Evolutionary conservation across 2,888 invertebrate species (phyloP).

Genomic region (Holacanthella duospinosa): DNA sequence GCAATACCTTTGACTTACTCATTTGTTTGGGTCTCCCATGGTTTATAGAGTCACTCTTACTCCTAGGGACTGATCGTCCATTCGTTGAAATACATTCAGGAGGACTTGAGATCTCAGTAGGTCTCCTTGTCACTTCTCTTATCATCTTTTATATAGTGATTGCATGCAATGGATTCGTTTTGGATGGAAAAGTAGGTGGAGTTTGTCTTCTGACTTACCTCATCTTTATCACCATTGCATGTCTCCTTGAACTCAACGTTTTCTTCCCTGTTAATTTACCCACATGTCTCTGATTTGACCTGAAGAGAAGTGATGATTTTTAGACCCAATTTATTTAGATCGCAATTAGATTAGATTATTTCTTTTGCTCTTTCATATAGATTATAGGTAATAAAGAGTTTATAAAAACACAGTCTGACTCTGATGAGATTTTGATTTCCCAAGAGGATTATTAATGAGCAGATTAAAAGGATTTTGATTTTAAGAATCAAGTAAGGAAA

Average conservation of each 20-base stretch:
- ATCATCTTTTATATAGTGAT: constrained; percentile 73
- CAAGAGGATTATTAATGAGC: no score
- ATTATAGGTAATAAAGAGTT: no score
- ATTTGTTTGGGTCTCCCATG: constrained; percentile 75
- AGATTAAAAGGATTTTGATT: no score
- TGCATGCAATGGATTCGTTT: constrained; percentile 71
- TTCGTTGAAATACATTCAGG: constrained; percentile 80
- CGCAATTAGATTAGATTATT: no score
- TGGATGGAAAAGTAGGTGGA: constrained; percentile 70
- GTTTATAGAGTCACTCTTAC: constrained; percentile 76
- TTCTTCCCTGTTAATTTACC: constrained; percentile 84
- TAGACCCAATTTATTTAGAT: no score
- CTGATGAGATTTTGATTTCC: no score
- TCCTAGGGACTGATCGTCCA: constrained; percentile 63
- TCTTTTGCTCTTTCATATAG: no score
- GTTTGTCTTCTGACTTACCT: constrained; percentile 79
- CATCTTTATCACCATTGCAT: constrained; percentile 73
- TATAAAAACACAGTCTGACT: no score
- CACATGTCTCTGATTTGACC: constrained; percentile 53
- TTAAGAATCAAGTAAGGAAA: no score
- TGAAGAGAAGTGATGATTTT: no score
- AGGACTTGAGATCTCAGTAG: constrained; percentile 80
- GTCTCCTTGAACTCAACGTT: constrained; percentile 81
- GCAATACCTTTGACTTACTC: constrained; percentile 82
- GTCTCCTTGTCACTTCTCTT: constrained; percentile 74